Base-by-base conservation (phyloP, 2,888 invertebrate species). In the Eulithis testata region DNA sequence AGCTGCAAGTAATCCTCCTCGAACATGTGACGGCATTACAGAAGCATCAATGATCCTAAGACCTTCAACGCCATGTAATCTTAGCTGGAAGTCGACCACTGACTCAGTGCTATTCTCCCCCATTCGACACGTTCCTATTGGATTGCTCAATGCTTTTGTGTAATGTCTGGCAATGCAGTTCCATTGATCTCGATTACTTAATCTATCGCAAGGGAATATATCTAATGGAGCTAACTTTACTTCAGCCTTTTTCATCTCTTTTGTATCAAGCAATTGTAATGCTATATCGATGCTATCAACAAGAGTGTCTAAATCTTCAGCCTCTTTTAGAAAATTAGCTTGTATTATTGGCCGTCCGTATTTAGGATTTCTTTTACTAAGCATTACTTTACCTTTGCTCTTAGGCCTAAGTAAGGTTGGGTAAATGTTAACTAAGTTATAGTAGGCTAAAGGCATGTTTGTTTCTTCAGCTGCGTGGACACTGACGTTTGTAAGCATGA, bases 141-240 rank as follows among this genome's bases (percentile, higher is more conserved):
- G 92, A 72, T 91, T 90, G 68, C 85, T 85, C 75, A 93, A 77
- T 57, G 93, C 90, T 80, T 88, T 92, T 14, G 93, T 93, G 59
- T 90, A 93, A 81, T 93, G 93, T 68, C 91, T 84, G 2, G 91
- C 87, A 65, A 93, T 87, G 77, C 93, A 93, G 65, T 91, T 92
- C 93, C 93, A 93, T 66, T 90, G 92, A 72, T 92, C 91, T 78
- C 92, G 86, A 69, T 89, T 90, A 52, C 75, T 85, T 55, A 92
- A 72, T 68, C 87, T 84, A 68, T 93, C 91, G 72, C 93, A 93
- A 11, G 93, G 92, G 51, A 91, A 92, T 43, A 90, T 76, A 74
- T 92, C 93, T 60, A 93, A 73, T 0, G 92, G 89, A 49, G 92
- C 91, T 72, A 92, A 82, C 71, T 90, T 91, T 8, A 93, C 83